Conservation (phyloP, 1,140 invertebrate genomes). For the Campoletis sonorensis region DNA sequence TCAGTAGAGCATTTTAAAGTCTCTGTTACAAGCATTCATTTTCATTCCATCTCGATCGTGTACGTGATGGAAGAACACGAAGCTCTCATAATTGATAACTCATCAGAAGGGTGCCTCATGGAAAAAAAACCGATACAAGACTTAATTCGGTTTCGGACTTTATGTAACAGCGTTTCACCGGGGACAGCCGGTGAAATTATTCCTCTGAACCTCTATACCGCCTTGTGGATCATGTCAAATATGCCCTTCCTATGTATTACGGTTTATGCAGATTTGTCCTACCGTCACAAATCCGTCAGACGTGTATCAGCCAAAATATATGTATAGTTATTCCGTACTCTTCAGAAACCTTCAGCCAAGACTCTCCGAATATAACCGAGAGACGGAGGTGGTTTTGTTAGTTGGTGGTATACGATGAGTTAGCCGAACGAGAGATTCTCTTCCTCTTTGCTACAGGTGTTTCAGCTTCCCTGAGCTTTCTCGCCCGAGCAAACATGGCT, state of each 20-base stretch:
- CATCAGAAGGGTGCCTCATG: no score
- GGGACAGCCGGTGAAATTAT: not conserved
- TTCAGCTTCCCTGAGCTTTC: slow-evolving; percentile 10
- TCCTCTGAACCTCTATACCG: not conserved
- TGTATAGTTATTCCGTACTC: not conserved
- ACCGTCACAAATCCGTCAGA: not conserved
- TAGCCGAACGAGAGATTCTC: slow-evolving; percentile 8
- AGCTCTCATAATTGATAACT: no score
- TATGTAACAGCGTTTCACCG: no score
- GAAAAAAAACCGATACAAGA: no score
- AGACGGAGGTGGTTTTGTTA: not conserved
- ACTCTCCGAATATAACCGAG: not conserved
- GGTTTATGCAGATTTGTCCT: not conserved
- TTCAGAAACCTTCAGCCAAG: not conserved
- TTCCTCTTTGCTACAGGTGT: slow-evolving; percentile 17
- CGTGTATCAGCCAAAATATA: not conserved
- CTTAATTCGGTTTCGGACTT: no score
- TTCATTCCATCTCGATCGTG: no score
- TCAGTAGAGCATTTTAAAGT: no score
- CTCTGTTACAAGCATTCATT: no score
- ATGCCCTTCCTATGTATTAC: not conserved
- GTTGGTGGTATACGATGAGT: not conserved
- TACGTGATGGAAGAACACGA: no score
- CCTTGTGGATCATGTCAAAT: not conserved
- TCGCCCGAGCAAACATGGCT: slow-evolving; percentile 8